Percentiles rank a stretch among this genome's conserved stretches.
Conservation (phyloP, 2,797 vertebrate genomes). For the Sciurus vulgaris region DNA sequence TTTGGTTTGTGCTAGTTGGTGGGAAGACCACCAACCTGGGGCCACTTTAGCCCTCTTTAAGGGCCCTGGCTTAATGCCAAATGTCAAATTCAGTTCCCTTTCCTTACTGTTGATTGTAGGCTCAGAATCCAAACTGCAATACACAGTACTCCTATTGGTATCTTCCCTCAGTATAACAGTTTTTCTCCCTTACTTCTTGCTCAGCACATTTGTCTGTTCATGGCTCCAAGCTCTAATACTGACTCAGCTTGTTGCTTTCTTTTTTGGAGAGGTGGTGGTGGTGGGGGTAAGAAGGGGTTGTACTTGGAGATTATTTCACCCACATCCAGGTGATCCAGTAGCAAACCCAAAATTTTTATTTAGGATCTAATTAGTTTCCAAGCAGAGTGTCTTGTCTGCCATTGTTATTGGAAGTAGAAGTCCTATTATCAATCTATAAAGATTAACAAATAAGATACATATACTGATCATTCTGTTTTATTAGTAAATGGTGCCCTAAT, state of each 20-base stretch:
- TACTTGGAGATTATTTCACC: slow-evolving; percentile 7
- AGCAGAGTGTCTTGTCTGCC: not conserved
- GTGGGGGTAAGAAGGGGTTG: not conserved
- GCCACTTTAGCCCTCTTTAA: not conserved
- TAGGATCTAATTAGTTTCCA: slow-evolving; percentile 29
- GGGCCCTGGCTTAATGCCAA: not conserved
- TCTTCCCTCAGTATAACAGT: not conserved
- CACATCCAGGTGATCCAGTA: not conserved
- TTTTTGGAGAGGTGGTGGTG: not conserved
- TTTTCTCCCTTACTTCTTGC: not conserved
- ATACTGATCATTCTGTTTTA: not conserved
- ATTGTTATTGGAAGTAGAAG: slow-evolving; percentile 16
- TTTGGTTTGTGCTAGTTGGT: slow-evolving; percentile 2
- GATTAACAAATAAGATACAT: not conserved
- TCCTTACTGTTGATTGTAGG: not conserved
- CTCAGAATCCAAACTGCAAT: not conserved
- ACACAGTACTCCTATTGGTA: not conserved
- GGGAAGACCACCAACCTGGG: not conserved
- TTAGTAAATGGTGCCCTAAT: not conserved
- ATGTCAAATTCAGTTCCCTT: not conserved
- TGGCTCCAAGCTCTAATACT: not conserved
- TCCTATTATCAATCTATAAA: slow-evolving; percentile 28
- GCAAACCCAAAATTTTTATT: slow-evolving; percentile 45
- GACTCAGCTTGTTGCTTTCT: not conserved
- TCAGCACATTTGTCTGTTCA: not conserved